Base-by-base conservation (phyloP, 2,797 vertebrate species). In the Pangasius mekongensis region DNA sequence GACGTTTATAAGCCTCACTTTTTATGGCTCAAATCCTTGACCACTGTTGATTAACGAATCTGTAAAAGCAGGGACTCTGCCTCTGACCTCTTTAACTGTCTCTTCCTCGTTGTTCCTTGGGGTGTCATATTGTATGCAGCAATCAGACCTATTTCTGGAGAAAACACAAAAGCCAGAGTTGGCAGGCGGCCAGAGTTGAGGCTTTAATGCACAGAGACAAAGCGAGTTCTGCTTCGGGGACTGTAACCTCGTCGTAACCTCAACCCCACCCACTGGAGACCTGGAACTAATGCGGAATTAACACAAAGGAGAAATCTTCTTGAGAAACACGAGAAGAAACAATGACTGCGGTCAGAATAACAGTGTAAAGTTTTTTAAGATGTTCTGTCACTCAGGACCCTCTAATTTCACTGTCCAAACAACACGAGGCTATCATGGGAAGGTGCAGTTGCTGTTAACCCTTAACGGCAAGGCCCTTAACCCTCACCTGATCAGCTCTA, bases 131-230 rank as follows among this genome's bases (percentile, higher is more conserved):
- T 83, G 8, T 36, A 49, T 91, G 83, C 84, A 90, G 91, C 84
- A 91, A 86, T 22, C 89, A 64, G 43, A 60, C 62, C 89, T 93
- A 94, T 93, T 94, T 94, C 93, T 93, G 93, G 91, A 94, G 84
- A 92, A 93, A 93, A 94, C 91, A 95, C 92, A 94, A 94, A 93
- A 92, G 88, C 87, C 84, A 73, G 80, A 87, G 66, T 87, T 89
- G 91, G 92, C 88, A 80, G 0, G 0, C 39, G n/a, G 88, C 90
- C 92, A 91, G 85, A 6, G 43, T 69, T 33, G 39, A 74, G 77
- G 76, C 80, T 90, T 88, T 86, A 86, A 87, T 74, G 69, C 43
- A 24, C 62, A 30, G 43, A 67, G 36, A 82, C 78, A 82, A 82
- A 62, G 78, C 36, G 11, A 27, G 36, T 82, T 80, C 86, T 91